Evolutionary conservation across 2,797 vertebrate genomes (phyloP), one percentile per base, ranked within the genome.

Genomic region (Masticophis lateralis): DNA sequence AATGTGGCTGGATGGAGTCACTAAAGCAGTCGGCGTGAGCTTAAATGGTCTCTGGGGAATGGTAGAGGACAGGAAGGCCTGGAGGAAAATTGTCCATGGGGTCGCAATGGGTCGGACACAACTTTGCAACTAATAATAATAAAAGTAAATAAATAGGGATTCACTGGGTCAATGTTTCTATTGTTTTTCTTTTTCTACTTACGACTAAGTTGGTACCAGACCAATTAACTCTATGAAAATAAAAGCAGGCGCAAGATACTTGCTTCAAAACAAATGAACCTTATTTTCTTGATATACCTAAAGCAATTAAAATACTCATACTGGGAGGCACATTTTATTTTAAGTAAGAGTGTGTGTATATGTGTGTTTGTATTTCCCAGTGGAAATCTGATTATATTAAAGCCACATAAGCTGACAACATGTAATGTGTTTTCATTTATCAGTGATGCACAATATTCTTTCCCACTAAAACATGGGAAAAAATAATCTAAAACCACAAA

Each of bases 201-300:
- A 86, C 63, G 7, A 93, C 55, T 83, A 88, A 59, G 13, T 60
- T 79, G 55, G 61, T 90, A 92, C 47, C 57, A 74, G 47, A 51
- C 63, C 88, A 94, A 92, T 92, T 90, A 90, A 53, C 25, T 87
- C 59, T 59, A 3, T 66, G 63, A 91, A 89, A 96, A 94, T 87
- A 93, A 94, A 96, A 61, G 12, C 74, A 94, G 91, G 0, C 87
- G 60, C 60, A 94, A 93, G 95, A 51, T 59, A 93, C 43, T 91
- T 91, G 22, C 61, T 90, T 95, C 5, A 0, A 57, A 56, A 16
- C 59, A 95, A 69, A 93, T 4, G 20, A 94, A 90, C 28, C 20
- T 94, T 90, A n/a, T 63, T 94, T 95, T 90, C 90, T 89, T 74
- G 93, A 92, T 0, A 0, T 89, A 93, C 0, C 28, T 22, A 53